Conservation (phyloP, 92 coral and sea anemone species). For the Parazoanthus atlanticus region DNA sequence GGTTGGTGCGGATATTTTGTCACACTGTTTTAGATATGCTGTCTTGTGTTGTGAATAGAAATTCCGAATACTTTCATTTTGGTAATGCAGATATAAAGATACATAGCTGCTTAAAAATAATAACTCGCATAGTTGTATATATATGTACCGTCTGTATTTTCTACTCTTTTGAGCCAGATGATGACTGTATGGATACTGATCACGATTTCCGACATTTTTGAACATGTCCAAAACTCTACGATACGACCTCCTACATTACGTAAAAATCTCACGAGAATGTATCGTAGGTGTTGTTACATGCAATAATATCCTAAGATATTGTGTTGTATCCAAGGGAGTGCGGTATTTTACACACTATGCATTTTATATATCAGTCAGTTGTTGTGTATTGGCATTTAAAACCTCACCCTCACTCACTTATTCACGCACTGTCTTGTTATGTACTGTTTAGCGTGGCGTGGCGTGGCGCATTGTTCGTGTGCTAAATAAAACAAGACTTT, state of each 20-base stretch:
- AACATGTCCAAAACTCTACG: too few relatives aligned
- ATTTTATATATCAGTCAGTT: too few relatives aligned
- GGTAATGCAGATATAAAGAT: not conserved
- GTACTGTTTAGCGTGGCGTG: not conserved
- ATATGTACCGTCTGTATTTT: too few relatives aligned
- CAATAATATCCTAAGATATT: not conserved
- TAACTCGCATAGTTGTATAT: not conserved
- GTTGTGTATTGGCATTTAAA: too few relatives aligned
- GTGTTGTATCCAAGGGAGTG: not conserved
- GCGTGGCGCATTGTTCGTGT: not conserved
- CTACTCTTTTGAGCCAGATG: not conserved
- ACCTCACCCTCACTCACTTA: not conserved
- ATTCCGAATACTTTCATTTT: not conserved
- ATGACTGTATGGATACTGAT: not conserved
- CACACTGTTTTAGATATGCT: not conserved
- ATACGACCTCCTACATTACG: not conserved
- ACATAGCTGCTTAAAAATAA: not conserved
- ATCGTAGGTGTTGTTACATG: not conserved
- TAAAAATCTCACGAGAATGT: not conserved
- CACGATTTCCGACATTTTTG: not conserved
- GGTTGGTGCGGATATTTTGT: constrained; percentile 45
- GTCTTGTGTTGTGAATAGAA: not conserved
- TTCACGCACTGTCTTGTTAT: not conserved
- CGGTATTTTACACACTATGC: not conserved
- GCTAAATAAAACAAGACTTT: not conserved